A percentile compares a stretch with the other conserved stretches of the same genome.
phyloP scores from a whole-genome alignment of 2,113 vertebrate genomes.

The Regulus satrapa region DNA sequence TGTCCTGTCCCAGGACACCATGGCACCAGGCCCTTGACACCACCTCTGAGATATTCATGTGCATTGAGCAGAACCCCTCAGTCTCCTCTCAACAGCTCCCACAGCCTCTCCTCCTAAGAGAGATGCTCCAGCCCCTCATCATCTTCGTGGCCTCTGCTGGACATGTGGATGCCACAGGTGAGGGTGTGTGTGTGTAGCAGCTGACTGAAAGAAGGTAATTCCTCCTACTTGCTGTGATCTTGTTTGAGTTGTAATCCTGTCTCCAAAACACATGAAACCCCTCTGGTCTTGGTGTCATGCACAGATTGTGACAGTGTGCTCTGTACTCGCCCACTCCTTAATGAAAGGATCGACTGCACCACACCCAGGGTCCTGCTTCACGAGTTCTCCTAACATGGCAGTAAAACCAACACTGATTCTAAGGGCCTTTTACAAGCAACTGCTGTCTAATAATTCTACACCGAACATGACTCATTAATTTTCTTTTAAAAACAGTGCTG shows the following conservation, averaged over 20 bases:
- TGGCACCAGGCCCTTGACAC: not conserved
- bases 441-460: not conserved
- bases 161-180: fast-evolving
- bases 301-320: not conserved
- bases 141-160: not conserved
- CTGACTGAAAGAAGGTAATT: not conserved
- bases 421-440: not conserved
- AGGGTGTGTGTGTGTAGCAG: fast-evolving
- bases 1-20: not conserved
- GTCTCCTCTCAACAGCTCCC: not conserved
- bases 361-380: not conserved
- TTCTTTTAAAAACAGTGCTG: not conserved
- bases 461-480: not conserved
- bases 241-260: not conserved
- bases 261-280: not conserved
- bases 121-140: not conserved
- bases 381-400: not conserved
- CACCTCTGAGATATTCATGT: not conserved
- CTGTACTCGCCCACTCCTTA: not conserved
- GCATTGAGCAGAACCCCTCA: not conserved
- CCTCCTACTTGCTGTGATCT: not conserved
- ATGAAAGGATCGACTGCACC: fast-evolving
- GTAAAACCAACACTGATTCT: not conserved
- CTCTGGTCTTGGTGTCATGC: not conserved
- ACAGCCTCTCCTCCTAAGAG: not conserved